A percentile compares a stretch with the other conserved stretches of the same genome.
Conservation (phyloP, 92 coral and sea anemone species). For the Isaurus tuberculatus region DNA sequence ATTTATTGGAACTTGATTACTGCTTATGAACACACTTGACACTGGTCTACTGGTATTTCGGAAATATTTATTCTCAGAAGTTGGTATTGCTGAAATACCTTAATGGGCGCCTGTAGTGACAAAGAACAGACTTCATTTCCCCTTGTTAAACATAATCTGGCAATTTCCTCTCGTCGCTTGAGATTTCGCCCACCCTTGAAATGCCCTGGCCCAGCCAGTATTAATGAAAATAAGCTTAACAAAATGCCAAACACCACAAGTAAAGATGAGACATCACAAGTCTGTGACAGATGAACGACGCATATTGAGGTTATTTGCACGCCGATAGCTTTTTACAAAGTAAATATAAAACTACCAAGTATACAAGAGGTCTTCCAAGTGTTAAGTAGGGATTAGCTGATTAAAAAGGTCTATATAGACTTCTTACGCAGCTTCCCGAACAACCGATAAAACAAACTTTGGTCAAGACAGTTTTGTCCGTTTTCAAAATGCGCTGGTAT, state of each 20-base stretch:
- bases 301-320: neutral
- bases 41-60: slow-evolving; percentile 33
- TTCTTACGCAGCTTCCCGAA: neutral
- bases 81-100: neutral
- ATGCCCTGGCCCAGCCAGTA: neutral
- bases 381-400: slow-evolving; percentile 34
- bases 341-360: neutral
- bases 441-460: neutral
- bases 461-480: slow-evolving; percentile 2
- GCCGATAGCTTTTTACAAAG: neutral
- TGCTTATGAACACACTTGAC: neutral
- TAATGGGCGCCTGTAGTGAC: slow-evolving; percentile 32
- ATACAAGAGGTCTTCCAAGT: neutral
- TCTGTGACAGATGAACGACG: neutral
- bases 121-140: slow-evolving; percentile 11
- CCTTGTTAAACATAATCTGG: neutral
- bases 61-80: slow-evolving; percentile 39
- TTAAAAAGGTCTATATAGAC: neutral
- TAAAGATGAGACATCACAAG: neutral
- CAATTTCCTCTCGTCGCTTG: slow-evolving; percentile 26
- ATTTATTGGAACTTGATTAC: slow-evolving; percentile 24
- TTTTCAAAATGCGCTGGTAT: slow-evolving; percentile 37
- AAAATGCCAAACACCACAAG: neutral
- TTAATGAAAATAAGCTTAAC: neutral
- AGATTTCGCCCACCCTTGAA: slow-evolving; percentile 10